Conservation (phyloP, 2,113 vertebrate species). For the Oreochromis aureus region DNA sequence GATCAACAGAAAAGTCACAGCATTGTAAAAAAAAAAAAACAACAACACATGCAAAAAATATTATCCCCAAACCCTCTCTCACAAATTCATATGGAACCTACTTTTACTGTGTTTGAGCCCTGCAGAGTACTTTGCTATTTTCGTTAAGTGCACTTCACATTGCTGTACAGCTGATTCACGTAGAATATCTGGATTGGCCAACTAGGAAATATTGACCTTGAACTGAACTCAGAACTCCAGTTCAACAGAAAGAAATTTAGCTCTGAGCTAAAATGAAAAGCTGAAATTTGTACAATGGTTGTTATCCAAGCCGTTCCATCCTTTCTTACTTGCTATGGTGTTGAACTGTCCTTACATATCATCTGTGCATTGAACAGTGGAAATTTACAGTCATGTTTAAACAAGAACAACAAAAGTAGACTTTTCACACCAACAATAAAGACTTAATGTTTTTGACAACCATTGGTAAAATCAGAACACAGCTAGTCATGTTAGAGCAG, state of each 20-base stretch:
- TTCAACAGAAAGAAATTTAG: not conserved
- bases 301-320: not conserved
- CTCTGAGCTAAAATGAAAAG: not conserved
- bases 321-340: not conserved
- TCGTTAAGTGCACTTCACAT: fast-evolving
- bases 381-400: not conserved
- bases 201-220: not conserved
- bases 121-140: not conserved
- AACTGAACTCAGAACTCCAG: not conserved
- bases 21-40: not conserved
- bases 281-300: not conserved
- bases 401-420: not conserved
- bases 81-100: not conserved
- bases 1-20: not conserved
- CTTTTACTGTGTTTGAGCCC: not conserved
- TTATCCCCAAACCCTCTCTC: not conserved
- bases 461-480: not conserved
- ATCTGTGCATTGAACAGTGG: not conserved
- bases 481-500: not conserved
- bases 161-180: not conserved
- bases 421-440: not conserved
- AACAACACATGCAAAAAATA: not conserved
- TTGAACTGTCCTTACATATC: not conserved
- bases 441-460: not conserved
- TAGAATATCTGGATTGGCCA: not conserved